Percentiles rank a stretch among this genome's conserved stretches.
These are phyloP conservation scores for Caenorhabditis brenneri DNA, from an alignment of 1,140 invertebrate species.

Conservation along the genomic window DNA sequence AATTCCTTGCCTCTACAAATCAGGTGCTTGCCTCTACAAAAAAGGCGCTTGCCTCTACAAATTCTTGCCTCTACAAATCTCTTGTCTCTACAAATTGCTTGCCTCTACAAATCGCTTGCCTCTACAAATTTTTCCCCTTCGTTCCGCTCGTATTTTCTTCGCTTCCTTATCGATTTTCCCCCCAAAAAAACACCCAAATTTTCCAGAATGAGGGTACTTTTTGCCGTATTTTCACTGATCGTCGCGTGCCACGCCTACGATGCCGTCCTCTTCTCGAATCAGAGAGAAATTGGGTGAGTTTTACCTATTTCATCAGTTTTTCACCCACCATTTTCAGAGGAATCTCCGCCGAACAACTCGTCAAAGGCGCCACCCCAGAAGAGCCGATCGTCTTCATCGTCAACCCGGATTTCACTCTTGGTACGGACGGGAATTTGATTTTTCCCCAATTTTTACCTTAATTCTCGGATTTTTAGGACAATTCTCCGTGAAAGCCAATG, in stretches of 20 bases:
- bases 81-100: too few species aligned
- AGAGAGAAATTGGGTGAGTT: slow-evolving; percentile 13
- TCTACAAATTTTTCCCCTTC: not conserved
- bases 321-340: too few species aligned
- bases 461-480: not conserved
- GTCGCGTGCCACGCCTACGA: slow-evolving; percentile 14
- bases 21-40: too few species aligned
- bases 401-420: slow-evolving; percentile 47
- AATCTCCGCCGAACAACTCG: not conserved
- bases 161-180: not conserved
- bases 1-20: too few species aligned
- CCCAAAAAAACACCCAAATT: not conserved
- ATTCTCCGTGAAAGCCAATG: not conserved
- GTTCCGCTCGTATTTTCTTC: not conserved
- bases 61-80: too few species aligned
- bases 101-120: too few species aligned
- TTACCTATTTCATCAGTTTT: not conserved
- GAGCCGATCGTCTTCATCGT: slow-evolving; percentile 38
- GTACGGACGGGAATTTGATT: too few species aligned
- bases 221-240: not conserved
- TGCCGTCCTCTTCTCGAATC: slow-evolving; percentile 44
- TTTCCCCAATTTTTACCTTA: not conserved
- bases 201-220: slow-evolving; percentile 49
- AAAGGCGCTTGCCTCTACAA: too few species aligned
- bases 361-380: not conserved